Base-by-base conservation (phyloP, 2,113 vertebrate genomes). In the Oncorhynchus mykiss region DNA sequence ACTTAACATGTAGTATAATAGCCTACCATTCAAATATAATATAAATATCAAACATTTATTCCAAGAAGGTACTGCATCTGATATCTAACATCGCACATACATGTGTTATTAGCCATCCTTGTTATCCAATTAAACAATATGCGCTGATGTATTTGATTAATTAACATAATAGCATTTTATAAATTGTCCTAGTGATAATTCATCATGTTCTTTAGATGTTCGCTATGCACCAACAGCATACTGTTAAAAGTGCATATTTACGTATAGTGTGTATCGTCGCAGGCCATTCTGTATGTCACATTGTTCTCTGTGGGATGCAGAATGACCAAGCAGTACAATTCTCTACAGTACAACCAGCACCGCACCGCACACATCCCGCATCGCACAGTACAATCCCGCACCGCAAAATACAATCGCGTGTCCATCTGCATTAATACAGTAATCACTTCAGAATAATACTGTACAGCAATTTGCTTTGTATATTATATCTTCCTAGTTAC, bases 301-400 rank as follows among this genome's bases (percentile, higher is more conserved):
- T 68, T 68, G 66, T 68, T 68, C 31, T 68, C 13, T 68, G 66
- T 68, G 71, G 62, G 80, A 76, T 81, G 79, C 82, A 77, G 70
- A 80, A 84, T 88, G 86, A 86, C 82, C 85, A 77, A 57, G 82
- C 78, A 75, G 27, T 3, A 27, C 27, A 27, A 27, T 27, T 27
- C 27, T 27, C 3, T 27, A 78, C 82, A 59, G 67, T 12, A 67
- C 73, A 75, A 80, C 73, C 27, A 3, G 27, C 27, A 3, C 66
- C 73, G 13, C 16, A 14, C 51, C 14, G 29, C 29, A 31, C 78
- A 78, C 82, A 81, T 87, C 71, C 66, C 73, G 13, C 14, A 13
- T 16, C 3, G 29, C 78, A 77, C 82, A 59, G 67, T 12, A 67
- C 73, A 75, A 81, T 87, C 73, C 66, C 73, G 13, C 16, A 14